phyloP scores from a whole-genome alignment of 2,888 invertebrate species.

The Tryphoninae sp. region DNA sequence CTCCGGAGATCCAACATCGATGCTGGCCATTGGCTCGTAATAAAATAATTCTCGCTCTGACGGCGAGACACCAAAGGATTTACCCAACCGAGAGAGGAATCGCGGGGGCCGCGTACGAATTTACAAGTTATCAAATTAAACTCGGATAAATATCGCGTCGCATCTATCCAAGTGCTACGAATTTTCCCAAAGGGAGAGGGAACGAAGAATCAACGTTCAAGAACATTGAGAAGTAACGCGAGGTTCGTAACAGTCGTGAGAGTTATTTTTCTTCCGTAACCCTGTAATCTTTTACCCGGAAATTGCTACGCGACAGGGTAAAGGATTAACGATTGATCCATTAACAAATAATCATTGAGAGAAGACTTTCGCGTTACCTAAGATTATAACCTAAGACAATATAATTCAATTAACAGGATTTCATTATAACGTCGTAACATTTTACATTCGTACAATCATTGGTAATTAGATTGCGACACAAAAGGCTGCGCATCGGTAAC shows the following conservation, averaged over 20 bases:
- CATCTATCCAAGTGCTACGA: not conserved
- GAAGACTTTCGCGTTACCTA: not conserved
- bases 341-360: not conserved
- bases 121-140: not conserved
- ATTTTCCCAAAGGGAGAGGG: not conserved
- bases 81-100: constrained; percentile 20
- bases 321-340: not conserved
- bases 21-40: constrained; percentile 71
- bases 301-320: not conserved
- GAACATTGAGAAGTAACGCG: not conserved
- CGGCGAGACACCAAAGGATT: constrained; percentile 50
- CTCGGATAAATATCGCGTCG: not conserved
- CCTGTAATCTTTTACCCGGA: not conserved
- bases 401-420: not conserved
- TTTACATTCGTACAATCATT: not conserved
- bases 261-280: not conserved
- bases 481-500: not conserved
- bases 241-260: not conserved
- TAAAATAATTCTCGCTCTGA: constrained; percentile 29
- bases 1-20: constrained; percentile 75
- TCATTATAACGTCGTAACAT: not conserved
- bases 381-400: constrained; percentile 1
- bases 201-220: not conserved
- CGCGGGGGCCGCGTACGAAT: not conserved
- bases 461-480: not conserved